Evolutionary conservation across 2,888 invertebrate species (phyloP).

Genomic region (Drosophila tanythrix): DNA sequence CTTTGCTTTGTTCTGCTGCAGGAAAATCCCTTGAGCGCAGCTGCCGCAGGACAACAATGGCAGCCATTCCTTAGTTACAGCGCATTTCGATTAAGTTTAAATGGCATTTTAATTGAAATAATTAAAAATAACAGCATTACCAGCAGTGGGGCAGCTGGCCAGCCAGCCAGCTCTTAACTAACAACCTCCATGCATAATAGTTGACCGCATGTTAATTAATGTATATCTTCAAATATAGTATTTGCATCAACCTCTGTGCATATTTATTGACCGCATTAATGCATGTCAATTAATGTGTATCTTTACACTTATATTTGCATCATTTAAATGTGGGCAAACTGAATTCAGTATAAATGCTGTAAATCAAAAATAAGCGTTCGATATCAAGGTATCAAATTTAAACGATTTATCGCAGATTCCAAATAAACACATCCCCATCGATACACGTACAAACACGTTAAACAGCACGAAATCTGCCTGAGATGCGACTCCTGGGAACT

Average conservation of each 20-base stretch:
- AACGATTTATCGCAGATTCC: constrained; percentile 55
- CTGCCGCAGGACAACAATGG: constrained; percentile 30
- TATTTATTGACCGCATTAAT: constrained; percentile 24
- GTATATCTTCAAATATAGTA: background rate
- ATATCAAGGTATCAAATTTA: constrained; percentile 45
- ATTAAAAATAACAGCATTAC: constrained; percentile 56
- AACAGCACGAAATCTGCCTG: constrained; percentile 52
- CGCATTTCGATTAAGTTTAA: constrained; percentile 48
- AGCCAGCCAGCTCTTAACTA: background rate
- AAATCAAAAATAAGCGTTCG: constrained; percentile 18
- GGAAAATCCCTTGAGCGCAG: constrained; percentile 18
- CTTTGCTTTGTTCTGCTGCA: constrained; percentile 2
- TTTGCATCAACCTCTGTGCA: background rate
- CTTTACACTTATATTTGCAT: background rate
- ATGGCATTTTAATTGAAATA: constrained; percentile 60
- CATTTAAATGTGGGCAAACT: background rate
- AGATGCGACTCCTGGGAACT: constrained; percentile 54
- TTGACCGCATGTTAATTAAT: constrained; percentile 31
- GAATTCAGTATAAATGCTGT: background rate
- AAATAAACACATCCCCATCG: constrained; percentile 34
- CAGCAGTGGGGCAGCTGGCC: constrained; percentile 9
- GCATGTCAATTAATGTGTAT: constrained; percentile 26
- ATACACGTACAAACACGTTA: constrained; percentile 19
- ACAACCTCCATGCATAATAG: constrained; percentile 15
- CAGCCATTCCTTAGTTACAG: constrained; percentile 26